Percentiles rank a stretch among this genome's conserved stretches.
These are phyloP conservation scores for Callorhinus ursinus DNA, from an alignment of 2,113 vertebrate genomes.

Conservation along the genomic window DNA sequence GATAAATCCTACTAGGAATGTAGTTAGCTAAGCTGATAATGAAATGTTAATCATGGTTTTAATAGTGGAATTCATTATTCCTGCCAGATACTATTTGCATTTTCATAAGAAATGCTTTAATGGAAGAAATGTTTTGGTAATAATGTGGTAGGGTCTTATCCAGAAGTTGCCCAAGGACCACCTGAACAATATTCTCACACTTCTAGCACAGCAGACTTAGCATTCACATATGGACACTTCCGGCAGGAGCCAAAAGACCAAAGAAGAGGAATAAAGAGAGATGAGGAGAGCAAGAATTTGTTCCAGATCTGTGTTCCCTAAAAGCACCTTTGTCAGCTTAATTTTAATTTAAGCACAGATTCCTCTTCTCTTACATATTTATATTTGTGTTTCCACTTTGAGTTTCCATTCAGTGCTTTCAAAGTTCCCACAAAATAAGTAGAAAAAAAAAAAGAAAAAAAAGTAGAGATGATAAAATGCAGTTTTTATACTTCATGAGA, in stretches of 20 bases:
- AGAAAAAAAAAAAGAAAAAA: background rate
- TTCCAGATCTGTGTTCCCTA: background rate
- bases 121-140: background rate
- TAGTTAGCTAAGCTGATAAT: background rate
- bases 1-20: constrained; percentile 6
- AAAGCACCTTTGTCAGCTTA: background rate
- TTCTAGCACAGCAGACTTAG: background rate
- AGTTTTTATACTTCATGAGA: constrained; percentile 4
- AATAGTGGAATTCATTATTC: background rate
- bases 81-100: background rate
- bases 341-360: background rate
- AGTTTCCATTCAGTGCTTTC: background rate
- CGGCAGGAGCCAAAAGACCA: background rate
- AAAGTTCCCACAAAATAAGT: background rate
- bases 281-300: background rate
- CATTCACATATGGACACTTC: background rate
- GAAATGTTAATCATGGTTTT: background rate
- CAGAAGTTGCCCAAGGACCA: background rate
- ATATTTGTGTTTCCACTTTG: background rate
- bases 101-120: constrained; percentile 36
- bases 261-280: background rate
- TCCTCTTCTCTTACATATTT: background rate
- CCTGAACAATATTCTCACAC: background rate
- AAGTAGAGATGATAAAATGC: background rate
- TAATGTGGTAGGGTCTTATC: background rate